Conservation (phyloP, 2,888 invertebrate species). For the Euzetes globulus region DNA sequence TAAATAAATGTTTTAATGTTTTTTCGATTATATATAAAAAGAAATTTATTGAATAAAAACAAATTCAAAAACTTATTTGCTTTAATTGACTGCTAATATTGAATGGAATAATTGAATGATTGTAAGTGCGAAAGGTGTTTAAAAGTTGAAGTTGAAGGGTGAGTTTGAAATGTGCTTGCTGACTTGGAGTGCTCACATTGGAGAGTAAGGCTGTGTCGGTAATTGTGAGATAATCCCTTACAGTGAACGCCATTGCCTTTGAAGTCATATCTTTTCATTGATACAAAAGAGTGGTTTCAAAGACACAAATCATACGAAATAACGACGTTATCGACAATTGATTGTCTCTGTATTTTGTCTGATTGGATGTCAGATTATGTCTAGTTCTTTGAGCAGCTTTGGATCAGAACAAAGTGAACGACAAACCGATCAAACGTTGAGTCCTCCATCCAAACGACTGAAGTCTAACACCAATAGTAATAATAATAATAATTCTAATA, state of each 20-base stretch:
- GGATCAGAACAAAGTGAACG: slow-evolving; percentile 15
- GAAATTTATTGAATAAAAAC: no score
- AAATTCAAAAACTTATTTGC: not conserved
- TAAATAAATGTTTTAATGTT: no score
- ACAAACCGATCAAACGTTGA: slow-evolving; percentile 17
- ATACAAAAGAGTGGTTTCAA: not conserved
- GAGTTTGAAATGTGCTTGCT: no score
- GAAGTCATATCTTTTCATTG: not conserved
- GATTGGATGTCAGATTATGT: slow-evolving; percentile 26
- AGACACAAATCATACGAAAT: not conserved
- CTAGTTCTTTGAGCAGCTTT: slow-evolving; percentile 2
- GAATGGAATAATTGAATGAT: no score
- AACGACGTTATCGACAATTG: not conserved
- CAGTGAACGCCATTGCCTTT: no score
- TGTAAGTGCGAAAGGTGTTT: no score
- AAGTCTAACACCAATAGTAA: not conserved
- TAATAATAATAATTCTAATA: not conserved
- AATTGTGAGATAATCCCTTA: no score
- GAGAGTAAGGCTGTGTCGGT: no score
- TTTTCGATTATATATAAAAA: no score
- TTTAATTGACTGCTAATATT: not conserved
- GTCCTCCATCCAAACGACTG: not conserved
- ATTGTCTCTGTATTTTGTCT: not conserved
- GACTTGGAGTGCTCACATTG: no score
- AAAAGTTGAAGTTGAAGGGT: no score